Base-by-base conservation (phyloP, 2,797 vertebrate genomes). In the Xiphorhynchus erythropygius region DNA sequence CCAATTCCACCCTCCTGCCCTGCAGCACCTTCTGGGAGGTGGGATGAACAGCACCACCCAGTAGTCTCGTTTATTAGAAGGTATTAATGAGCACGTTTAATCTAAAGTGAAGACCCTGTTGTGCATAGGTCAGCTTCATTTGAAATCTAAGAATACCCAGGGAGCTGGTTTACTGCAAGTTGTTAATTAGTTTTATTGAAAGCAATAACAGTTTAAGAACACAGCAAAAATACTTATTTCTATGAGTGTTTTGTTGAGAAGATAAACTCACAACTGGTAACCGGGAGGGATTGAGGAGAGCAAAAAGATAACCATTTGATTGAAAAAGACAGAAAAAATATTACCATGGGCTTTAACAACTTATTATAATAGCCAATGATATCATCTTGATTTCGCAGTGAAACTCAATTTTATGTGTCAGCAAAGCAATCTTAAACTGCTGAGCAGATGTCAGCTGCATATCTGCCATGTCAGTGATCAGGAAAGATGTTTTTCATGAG, bases 401-500 rank as follows among this genome's bases (percentile, higher is more conserved):
- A 93, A 96, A 94, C 91, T 94, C 91, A 94, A 96, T 96, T 96
- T 96, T 94, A 62, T 93, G 90, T 92, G 90, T 94, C 96, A 97
- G 89, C 96, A 97, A 96, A 97, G 89, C 81, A 91, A 93, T 94
- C 95, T 87, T 69, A 84, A 80, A 85, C 39, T 91, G 93, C 95
- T 96, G 93, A 95, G 88, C 86, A 96, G 96, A 97, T 96, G 94
- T 97, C 97, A 96, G 91, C 93, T 95, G 89, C 84, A 49, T 92
- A 93, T 94, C 86, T 96, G 94, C 95, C 76, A 78, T 90, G 83
- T 92, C 74, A 93, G 88, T 89, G 94, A 94, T 84, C 81, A 86
- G 68, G 55, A 93, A 96, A 97, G 84, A 94, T 95, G 83, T 90
- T 97, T 97, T 90, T 89, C 84, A 62, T 24, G 37, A 96, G 71